Evolutionary conservation across 2,113 vertebrate species (phyloP).

Genomic region (Scopus umbretta): DNA sequence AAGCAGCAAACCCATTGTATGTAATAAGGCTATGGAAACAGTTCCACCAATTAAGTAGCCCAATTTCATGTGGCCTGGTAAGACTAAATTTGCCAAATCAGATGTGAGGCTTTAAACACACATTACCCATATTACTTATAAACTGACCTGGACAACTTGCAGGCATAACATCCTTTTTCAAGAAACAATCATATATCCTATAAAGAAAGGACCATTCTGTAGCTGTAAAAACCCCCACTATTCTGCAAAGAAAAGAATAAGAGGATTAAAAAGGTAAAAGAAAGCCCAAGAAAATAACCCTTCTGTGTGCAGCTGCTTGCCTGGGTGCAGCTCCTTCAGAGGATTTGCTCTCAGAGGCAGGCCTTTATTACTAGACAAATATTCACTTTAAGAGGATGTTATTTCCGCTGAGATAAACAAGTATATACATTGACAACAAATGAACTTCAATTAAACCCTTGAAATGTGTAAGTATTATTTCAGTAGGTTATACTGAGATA

Average conservation of each 20-base stretch:
- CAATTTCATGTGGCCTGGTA: background rate
- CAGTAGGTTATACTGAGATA: background rate
- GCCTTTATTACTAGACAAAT: background rate
- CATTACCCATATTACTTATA: background rate
- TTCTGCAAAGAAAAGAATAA: background rate
- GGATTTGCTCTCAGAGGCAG: background rate
- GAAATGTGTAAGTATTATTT: background rate
- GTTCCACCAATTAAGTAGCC: background rate
- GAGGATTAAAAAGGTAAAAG: conserved; percentile 23
- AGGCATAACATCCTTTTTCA: background rate
- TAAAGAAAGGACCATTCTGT: background rate
- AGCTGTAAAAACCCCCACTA: background rate
- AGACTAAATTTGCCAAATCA: background rate
- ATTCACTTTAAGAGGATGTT: background rate
- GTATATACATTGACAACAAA: background rate
- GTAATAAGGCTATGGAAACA: background rate
- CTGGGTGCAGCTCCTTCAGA: background rate
- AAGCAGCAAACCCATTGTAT: background rate
- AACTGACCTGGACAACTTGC: background rate
- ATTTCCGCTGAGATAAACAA: background rate
- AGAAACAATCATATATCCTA: background rate
- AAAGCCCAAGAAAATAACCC: background rate
- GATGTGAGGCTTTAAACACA: background rate
- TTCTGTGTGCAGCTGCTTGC: background rate
- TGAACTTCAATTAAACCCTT: background rate